These are phyloP conservation scores for Dermolepida albohirtum DNA, from an alignment of 2,888 invertebrate species.

Conservation along the genomic window DNA sequence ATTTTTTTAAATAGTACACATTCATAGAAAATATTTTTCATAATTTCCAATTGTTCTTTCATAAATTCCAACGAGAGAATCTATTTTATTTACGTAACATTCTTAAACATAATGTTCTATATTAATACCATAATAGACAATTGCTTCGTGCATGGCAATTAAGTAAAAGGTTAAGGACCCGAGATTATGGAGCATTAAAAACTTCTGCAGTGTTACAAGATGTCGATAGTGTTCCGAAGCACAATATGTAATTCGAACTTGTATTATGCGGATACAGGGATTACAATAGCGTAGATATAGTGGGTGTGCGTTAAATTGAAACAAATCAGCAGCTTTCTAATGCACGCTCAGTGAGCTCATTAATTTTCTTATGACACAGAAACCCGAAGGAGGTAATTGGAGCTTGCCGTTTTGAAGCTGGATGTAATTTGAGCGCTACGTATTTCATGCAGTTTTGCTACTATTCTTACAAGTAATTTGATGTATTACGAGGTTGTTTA, in stretches of 20 bases:
- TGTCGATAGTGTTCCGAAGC: not conserved
- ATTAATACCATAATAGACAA: not conserved
- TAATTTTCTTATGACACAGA: constrained; percentile 27
- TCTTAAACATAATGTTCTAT: not conserved
- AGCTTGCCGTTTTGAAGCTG: constrained; percentile 3
- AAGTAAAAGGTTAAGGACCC: not conserved
- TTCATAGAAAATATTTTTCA: no score
- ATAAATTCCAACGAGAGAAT: no score
- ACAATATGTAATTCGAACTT: constrained; percentile 1
- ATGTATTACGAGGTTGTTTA: no score
- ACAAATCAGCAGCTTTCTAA: constrained; percentile 29
- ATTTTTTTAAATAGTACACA: no score
- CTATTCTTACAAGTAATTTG: not conserved
- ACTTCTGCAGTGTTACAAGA: no score
- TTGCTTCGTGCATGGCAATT: constrained; percentile 4
- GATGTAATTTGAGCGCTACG: not conserved
- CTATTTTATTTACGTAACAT: not conserved
- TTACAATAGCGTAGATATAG: constrained; percentile 2
- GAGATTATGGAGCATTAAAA: no score
- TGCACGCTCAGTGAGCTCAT: constrained; percentile 16
- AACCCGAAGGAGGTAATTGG: constrained; percentile 23
- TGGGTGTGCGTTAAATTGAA: constrained; percentile 24
- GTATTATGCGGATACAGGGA: not conserved
- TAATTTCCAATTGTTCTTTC: no score
- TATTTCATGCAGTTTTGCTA: constrained; percentile 9